Evolutionary conservation across 2,888 invertebrate genomes (phyloP).

Genomic region (Tachina fera): DNA sequence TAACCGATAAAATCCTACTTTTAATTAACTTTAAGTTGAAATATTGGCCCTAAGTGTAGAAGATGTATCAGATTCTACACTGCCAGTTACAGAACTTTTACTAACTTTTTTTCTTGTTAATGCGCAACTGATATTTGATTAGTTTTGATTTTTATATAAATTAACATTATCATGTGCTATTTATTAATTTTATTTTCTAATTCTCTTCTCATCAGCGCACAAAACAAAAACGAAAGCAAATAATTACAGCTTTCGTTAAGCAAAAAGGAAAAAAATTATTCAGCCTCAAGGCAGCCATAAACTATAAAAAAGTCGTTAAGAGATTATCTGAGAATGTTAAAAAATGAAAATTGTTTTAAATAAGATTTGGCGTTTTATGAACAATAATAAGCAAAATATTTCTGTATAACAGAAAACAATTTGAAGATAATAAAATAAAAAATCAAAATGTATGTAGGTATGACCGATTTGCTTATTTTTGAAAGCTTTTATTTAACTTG

Average conservation of each 20-base stretch:
- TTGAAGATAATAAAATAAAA: no score
- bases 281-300: background rate
- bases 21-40: no score
- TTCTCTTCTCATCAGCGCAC: background rate
- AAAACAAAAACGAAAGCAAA: background rate
- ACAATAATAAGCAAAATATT: background rate
- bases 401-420: background rate
- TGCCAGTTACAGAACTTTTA: background rate
- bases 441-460: no score
- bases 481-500: no score
- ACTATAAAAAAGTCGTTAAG: conserved; percentile 49
- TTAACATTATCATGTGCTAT: conserved; percentile 21
- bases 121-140: conserved; percentile 11
- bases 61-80: no score
- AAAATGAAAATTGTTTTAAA: conserved; percentile 8
- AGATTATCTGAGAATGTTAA: background rate
- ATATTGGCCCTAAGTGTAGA: no score
- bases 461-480: no score
- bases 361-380: conserved; percentile 19
- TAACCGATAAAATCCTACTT: no score
- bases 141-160: conserved; percentile 17
- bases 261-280: conserved; percentile 5
- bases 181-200: conserved; percentile 6
- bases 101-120: background rate
- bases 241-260: background rate